Percentiles rank a stretch among this genome's conserved stretches.
Evolutionary conservation across 2,888 invertebrate genomes (phyloP).

Genomic region (Euzetes globulus): DNA sequence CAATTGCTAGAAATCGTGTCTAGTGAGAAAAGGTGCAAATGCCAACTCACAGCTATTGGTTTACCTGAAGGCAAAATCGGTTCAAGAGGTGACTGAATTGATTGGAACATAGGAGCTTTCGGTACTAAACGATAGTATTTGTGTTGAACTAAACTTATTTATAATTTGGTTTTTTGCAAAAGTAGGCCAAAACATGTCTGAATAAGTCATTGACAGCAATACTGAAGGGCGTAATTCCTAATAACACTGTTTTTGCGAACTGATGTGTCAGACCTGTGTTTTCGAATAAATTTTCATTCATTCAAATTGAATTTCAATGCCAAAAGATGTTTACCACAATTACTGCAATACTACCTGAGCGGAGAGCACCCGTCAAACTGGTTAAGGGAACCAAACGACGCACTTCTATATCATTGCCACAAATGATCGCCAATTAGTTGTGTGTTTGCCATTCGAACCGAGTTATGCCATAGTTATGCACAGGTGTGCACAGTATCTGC

Average conservation of each 20-base stretch:
- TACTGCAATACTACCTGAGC: too few species aligned
- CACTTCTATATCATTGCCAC: slow-evolving; percentile 16
- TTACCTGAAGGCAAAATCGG: too few species aligned
- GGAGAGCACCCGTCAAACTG: slow-evolving; percentile 7
- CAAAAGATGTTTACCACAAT: neutral
- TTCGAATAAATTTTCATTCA: neutral
- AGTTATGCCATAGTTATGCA: slow-evolving; percentile 11
- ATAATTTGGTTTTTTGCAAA: neutral
- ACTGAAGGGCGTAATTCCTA: neutral
- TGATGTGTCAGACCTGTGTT: neutral
- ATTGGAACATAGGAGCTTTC: too few species aligned
- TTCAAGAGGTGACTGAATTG: too few species aligned
- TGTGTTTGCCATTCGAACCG: neutral
- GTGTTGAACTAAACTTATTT: too few species aligned
- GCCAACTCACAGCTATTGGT: too few species aligned
- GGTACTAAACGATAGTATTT: too few species aligned
- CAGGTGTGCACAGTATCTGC: slow-evolving; percentile 15
- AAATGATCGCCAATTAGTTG: slow-evolving; percentile 17
- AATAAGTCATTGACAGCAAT: slow-evolving; percentile 7
- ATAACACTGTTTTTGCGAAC: neutral
- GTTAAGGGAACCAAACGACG: neutral
- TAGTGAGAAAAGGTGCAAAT: too few species aligned
- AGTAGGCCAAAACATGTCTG: slow-evolving; percentile 12
- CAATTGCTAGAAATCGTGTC: too few species aligned
- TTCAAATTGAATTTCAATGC: slow-evolving; percentile 1